These are phyloP conservation scores for Agrochola litura DNA, from an alignment of 2,888 invertebrate genomes.

Conservation along the genomic window DNA sequence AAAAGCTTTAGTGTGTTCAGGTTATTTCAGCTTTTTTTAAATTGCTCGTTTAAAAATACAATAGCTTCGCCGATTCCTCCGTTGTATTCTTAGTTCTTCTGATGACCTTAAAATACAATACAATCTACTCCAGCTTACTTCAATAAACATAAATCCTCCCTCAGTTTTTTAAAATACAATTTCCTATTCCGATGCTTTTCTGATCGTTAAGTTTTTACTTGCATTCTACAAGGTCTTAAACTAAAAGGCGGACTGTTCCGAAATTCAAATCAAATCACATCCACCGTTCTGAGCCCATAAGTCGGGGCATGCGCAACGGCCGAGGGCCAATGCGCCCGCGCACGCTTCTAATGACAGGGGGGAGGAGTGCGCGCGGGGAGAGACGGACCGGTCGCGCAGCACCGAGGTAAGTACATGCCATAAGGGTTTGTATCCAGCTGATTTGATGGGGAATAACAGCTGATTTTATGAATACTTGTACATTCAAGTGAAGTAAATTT, in stretches of 20 bases:
- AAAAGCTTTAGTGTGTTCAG: constrained; percentile 11
- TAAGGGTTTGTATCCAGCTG: constrained; percentile 61
- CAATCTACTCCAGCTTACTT: constrained; percentile 37
- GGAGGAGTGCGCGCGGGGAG: constrained; percentile 74
- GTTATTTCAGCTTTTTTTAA: constrained; percentile 9
- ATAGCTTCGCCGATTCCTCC: neutral
- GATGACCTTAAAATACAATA: constrained; percentile 28
- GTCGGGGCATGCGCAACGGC: constrained; percentile 77
- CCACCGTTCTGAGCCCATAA: constrained; percentile 76
- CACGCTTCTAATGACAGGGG: constrained; percentile 87
- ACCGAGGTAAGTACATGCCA: constrained; percentile 76
- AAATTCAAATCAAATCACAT: constrained; percentile 79
- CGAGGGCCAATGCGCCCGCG: constrained; percentile 89
- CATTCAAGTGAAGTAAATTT: constrained; percentile 19
- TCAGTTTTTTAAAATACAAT: constrained; percentile 44
- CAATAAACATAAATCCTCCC: constrained; percentile 52
- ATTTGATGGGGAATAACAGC: constrained; percentile 62
- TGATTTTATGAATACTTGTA: constrained; percentile 55
- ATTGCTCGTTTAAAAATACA: neutral
- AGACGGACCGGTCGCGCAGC: constrained; percentile 83
- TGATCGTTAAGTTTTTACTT: constrained; percentile 64
- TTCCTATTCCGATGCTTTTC: constrained; percentile 60
- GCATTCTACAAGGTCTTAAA: constrained; percentile 59
- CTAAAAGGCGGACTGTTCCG: constrained; percentile 64
- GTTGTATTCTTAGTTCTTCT: constrained; percentile 1